Evolutionary conservation across 2,797 vertebrate genomes (phyloP).

Genomic region (Peromyscus attwateri): DNA sequence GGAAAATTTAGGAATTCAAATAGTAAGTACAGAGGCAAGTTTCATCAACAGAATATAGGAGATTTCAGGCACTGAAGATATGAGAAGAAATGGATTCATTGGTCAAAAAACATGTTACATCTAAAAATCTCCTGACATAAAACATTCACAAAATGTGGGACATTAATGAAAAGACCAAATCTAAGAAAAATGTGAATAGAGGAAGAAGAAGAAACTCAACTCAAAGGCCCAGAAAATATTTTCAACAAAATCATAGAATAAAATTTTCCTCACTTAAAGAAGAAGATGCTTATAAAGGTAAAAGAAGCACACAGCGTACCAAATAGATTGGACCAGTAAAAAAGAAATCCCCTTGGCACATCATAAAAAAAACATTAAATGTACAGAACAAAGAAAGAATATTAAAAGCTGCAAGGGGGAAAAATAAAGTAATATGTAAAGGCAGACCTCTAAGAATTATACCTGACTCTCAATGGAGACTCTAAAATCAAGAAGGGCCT

Average conservation of each 20-base stretch:
- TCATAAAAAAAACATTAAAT: too few species aligned
- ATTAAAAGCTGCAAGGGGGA: too few species aligned
- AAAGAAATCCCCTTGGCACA: too few species aligned
- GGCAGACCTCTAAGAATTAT: too few species aligned
- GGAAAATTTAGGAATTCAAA: not conserved
- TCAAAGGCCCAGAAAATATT: not conserved
- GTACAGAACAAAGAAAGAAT: too few species aligned
- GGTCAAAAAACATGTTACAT: not conserved
- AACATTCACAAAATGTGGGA: not conserved
- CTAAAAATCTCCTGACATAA: not conserved
- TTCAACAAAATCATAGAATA: not conserved
- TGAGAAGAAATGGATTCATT: not conserved
- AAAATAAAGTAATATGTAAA: too few species aligned
- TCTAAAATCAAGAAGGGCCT: too few species aligned
- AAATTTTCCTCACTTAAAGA: not conserved
- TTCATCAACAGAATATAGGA: not conserved
- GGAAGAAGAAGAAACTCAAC: not conserved
- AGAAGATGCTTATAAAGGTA: not conserved
- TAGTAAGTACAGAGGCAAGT: not conserved
- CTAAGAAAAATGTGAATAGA: not conserved
- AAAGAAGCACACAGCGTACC: not conserved
- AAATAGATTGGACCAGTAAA: too few species aligned
- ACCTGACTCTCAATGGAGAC: too few species aligned
- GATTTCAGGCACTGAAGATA: not conserved
- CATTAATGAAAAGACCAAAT: not conserved